These are phyloP conservation scores for Asobara japonica DNA, from an alignment of 1,140 invertebrate species.

Conservation along the genomic window DNA sequence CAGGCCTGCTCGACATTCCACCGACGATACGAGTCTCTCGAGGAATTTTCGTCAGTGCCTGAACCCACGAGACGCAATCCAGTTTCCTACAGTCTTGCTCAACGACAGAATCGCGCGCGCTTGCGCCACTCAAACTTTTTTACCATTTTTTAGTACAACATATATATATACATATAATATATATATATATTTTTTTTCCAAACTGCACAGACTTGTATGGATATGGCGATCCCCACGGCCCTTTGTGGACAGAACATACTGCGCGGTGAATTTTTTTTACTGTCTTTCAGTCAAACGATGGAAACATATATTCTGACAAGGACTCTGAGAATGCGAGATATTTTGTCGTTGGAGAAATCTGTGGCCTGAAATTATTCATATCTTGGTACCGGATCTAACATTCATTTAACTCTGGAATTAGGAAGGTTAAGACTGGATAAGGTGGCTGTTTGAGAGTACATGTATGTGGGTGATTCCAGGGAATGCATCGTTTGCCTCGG, in stretches of 20 bases:
- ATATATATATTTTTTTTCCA: background rate
- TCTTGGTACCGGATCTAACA: background rate
- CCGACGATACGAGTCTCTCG: conserved; percentile 35
- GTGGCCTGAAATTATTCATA: conserved; percentile 15
- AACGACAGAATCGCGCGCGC: background rate
- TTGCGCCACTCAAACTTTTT: background rate
- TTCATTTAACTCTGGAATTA: background rate
- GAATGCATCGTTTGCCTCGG: too few species aligned
- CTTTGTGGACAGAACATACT: background rate
- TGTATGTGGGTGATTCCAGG: background rate
- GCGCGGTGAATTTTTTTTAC: background rate
- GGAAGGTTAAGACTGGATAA: background rate
- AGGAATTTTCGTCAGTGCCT: conserved; percentile 20
- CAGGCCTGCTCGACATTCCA: conserved; percentile 41
- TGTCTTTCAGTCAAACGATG: background rate
- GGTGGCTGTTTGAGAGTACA: background rate
- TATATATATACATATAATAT: background rate
- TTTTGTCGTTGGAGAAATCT: conserved; percentile 12
- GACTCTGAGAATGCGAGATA: background rate
- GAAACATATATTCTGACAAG: background rate
- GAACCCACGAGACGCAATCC: conserved; percentile 10
- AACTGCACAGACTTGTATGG: background rate
- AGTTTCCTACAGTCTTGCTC: background rate
- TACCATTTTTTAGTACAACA: background rate
- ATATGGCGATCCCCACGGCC: background rate